These are phyloP conservation scores for Chionis minor DNA, from an alignment of 2,113 vertebrate genomes.

Conservation along the genomic window DNA sequence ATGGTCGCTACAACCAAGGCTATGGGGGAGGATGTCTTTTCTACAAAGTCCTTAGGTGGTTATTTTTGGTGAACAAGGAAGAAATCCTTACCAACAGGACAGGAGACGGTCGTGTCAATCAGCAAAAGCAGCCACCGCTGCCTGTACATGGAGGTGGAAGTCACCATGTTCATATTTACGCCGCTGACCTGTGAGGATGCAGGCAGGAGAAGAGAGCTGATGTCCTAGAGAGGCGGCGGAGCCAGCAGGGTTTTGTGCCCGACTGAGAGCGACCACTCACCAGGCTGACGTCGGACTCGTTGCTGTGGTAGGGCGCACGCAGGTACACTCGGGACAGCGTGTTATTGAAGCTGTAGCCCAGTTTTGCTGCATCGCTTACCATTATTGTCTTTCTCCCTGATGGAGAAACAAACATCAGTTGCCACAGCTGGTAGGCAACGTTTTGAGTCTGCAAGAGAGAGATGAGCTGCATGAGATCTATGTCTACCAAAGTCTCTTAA, in stretches of 20 bases:
- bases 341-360: conserved; percentile 65
- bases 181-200: conserved; percentile 75
- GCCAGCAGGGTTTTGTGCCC: neutral
- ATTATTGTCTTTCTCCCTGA: conserved; percentile 54
- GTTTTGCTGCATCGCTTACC: conserved; percentile 45
- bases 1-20: no score
- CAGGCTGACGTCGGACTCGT: neutral
- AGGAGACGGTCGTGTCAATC: conserved; percentile 75
- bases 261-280: neutral
- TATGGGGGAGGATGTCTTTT: neutral
- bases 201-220: neutral
- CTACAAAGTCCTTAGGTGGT: neutral
- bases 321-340: conserved; percentile 48
- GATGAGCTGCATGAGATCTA: neutral
- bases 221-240: neutral
- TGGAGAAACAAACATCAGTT: conserved; percentile 64
- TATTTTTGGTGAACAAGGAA: neutral
- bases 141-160: conserved; percentile 79
- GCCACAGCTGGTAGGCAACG: conserved; percentile 54
- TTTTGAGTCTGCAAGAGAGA: conserved; percentile 57
- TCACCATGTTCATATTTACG: conserved; percentile 81
- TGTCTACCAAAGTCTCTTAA: neutral
- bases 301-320: conserved; percentile 39
- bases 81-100: conserved; percentile 67
- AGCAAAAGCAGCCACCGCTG: conserved; percentile 76